These are phyloP conservation scores for Penaeus indicus DNA, from an alignment of 1,140 invertebrate genomes.

Conservation along the genomic window DNA sequence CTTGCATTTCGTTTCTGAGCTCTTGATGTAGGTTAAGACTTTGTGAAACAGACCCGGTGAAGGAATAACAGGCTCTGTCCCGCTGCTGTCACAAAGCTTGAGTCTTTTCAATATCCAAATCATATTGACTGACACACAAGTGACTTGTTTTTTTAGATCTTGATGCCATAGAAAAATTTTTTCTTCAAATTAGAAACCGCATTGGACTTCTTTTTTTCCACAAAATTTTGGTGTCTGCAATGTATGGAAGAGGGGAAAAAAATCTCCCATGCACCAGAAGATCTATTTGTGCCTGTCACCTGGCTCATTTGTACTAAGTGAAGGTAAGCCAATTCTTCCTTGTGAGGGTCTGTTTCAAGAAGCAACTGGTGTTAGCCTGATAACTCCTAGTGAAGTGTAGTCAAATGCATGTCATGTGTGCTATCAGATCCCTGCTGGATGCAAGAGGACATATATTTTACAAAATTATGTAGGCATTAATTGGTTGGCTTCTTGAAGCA, in stretches of 20 bases:
- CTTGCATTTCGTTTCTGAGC: conserved; percentile 28
- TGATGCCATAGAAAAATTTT: conserved; percentile 8
- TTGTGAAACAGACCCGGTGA: conserved; percentile 64
- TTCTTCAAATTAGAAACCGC: conserved; percentile 16
- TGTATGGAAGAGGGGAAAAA: conserved; percentile 54
- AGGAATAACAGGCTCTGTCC: conserved; percentile 51
- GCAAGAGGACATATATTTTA: conserved; percentile 26
- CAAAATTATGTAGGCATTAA: not conserved
- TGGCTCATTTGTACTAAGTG: conserved; percentile 49
- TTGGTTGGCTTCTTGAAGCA: conserved; percentile 52
- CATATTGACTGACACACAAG: not conserved
- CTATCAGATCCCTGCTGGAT: conserved; percentile 19
- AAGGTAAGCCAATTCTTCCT: conserved; percentile 61
- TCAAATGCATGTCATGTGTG: not conserved
- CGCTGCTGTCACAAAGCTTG: conserved; percentile 55
- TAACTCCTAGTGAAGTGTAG: not conserved
- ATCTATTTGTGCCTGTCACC: conserved; percentile 41
- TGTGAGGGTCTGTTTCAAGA: conserved; percentile 65
- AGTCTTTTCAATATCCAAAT: conserved; percentile 7
- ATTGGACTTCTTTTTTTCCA: conserved; percentile 25
- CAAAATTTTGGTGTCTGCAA: conserved; percentile 55
- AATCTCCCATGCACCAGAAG: conserved; percentile 52
- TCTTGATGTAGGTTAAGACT: conserved; percentile 42
- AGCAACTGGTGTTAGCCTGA: conserved; percentile 44
- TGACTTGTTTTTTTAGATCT: too few species aligned